Conservation (phyloP, 2,797 vertebrate species). For the Pachyuromys duprasi region DNA sequence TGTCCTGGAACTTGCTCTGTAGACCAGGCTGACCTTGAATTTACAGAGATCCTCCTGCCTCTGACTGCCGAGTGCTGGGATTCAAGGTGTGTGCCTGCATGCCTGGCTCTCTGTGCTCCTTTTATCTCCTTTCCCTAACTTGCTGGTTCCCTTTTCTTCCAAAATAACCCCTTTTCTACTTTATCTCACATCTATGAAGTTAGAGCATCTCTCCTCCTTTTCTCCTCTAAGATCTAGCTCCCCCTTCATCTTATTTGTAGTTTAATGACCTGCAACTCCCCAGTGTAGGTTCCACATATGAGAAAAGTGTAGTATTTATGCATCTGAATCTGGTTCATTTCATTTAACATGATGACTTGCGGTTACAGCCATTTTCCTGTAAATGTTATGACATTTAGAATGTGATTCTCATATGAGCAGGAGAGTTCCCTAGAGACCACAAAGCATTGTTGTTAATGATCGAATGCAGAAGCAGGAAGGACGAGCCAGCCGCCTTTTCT, state of each 20-base stretch:
- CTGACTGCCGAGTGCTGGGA: not conserved
- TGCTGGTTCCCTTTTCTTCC: not conserved
- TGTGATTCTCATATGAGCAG: not conserved
- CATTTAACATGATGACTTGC: no score
- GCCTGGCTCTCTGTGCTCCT: not conserved
- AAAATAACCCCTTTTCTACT: no score
- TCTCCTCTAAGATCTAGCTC: not conserved
- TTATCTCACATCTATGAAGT: not conserved
- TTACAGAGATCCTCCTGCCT: not conserved
- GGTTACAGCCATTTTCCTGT: not conserved
- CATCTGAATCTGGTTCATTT: not conserved
- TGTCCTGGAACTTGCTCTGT: not conserved
- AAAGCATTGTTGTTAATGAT: not conserved
- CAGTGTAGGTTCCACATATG: no score
- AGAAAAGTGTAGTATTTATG: not conserved
- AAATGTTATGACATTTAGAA: not conserved
- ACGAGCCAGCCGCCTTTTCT: not conserved
- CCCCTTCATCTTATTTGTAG: not conserved
- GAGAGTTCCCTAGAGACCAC: not conserved
- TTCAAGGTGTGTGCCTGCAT: not conserved
- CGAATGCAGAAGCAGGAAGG: not conserved
- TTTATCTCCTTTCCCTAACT: not conserved
- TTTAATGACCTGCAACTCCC: not conserved
- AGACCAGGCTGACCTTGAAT: not conserved
- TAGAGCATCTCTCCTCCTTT: not conserved